Base-by-base conservation (phyloP, 2,797 vertebrate genomes). In the Liparis tanakae region DNA sequence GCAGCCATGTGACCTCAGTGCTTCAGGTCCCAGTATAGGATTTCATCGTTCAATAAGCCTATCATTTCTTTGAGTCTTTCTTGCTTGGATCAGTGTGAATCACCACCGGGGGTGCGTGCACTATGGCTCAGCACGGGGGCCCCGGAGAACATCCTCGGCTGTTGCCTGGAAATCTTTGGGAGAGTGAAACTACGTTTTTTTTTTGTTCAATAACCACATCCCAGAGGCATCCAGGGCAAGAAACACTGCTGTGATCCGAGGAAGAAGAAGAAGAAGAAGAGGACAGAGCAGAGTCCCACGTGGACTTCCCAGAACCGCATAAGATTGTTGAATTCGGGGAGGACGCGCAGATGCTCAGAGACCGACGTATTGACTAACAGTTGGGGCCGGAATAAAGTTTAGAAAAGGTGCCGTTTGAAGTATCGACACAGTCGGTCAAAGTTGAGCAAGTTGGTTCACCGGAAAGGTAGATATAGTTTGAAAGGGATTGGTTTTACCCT, bases 41-140 rank as follows among this genome's bases (percentile, higher is more conserved):
- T 88, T 88, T 90, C 60, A 78, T 78, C 69, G 84, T 79, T 89
- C 87, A 86, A 87, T 84, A 84, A 83, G 53, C 64, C 67, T 25
- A 74, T 74, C 18, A 84, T 88, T 81, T 85, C 69, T 85, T 25
- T 4, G 62, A 85, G 53, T 73, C 39, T 67, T 63, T 81, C 78
- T 60, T 44, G 22, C 41, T 74, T 0, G 83, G 74, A 89, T 90
- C 89, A 83, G 85, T 90, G 74, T 58, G 87, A 83, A 71, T 78
- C 74, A 78, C 64, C 5, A 80, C 20, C 74, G 70, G 78, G 58
- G 58, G 58, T 66, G 20, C 39, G 54, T 74, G 56, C 8, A 43
- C 37, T 34, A n/a, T 48, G 61, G 64, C 20, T 37, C 51, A 70
- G 44, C 82, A 79, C 56, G 72, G 18, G 61, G 77, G 75, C 71